These are phyloP conservation scores for Anaspis maculata DNA, from an alignment of 2,888 invertebrate species.

Conservation along the genomic window DNA sequence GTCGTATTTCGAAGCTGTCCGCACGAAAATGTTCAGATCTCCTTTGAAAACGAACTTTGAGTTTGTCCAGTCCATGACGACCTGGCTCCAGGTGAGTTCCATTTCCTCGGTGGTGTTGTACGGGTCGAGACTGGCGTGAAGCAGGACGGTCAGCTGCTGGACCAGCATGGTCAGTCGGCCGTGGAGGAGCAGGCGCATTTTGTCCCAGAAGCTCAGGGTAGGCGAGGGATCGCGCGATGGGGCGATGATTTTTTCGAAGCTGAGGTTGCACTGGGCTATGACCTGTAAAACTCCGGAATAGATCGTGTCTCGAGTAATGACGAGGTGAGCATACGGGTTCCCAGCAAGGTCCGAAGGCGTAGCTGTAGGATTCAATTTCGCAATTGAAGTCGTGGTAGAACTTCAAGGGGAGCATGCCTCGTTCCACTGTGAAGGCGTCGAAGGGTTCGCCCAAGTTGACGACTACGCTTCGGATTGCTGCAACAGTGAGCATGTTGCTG, in stretches of 20 bases:
- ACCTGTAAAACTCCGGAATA: no score
- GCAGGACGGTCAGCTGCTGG: constrained; percentile 77
- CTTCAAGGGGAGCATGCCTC: constrained; percentile 90
- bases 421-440: constrained; percentile 70
- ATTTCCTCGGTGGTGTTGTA: constrained; percentile 99
- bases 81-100: constrained; percentile 92
- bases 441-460: constrained; percentile 82
- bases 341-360: constrained; percentile 99
- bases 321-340: no score
- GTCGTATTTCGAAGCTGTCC: constrained; percentile 98
- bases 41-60: constrained; percentile 87
- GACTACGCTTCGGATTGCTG: constrained; percentile 66
- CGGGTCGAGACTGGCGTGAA: constrained; percentile 95
- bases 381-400: constrained; percentile 97
- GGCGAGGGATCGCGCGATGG: constrained; percentile 90
- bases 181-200: constrained; percentile 83
- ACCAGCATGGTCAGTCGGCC: constrained; percentile 86
- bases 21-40: constrained; percentile 86
- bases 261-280: constrained; percentile 78
- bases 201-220: constrained; percentile 96
- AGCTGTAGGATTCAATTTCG: constrained; percentile 79
- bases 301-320: no score
- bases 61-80: constrained; percentile 94
- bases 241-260: constrained; percentile 81
- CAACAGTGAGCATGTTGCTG: constrained; percentile 9